Evolutionary conservation across 2,113 vertebrate species (phyloP), one percentile per base, ranked within the genome.

Genomic region (Thalassarche chlororhynchos): DNA sequence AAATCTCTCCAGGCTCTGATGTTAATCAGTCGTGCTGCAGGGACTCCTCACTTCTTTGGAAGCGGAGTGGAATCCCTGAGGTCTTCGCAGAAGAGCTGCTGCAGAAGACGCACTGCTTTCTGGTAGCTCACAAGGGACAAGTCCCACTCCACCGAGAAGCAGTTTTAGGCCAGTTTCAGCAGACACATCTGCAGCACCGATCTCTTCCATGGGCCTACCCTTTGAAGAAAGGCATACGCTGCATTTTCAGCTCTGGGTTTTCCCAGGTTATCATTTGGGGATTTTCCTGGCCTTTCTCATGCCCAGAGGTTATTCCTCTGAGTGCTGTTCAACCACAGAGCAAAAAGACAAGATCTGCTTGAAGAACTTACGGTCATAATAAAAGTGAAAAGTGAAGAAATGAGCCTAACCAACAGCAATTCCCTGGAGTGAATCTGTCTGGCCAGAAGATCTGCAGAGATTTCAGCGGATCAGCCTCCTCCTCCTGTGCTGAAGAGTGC

Each of bases 91-190:
- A 79, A 46, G 17, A 16, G 54, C 70, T 93, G 40, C 70, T 94
- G 47, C 42, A 55, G 76, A 55, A 62, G 42, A 12, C 0, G 0
- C 0, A 0, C 25, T 69, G 58, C 28, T 78, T 70, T 72, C 58
- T 85, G 61, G 31, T 71, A 66, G 46, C 54, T 54, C 29, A 17
- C 18, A 38, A 13, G 12, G 52, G 21, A 52, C 26, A 42, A 71
- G 32, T 60, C 34, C 32, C 8, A 4, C 42, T 46, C 46, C 46
- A 40, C 58, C 0, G 0, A 64, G 47, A 38, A 79, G 47, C 24
- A 29, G 9, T 17, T 80, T 87, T 65, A 81, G 26, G 14, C 49
- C 47, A 26, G 3, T 55, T 86, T 54, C 55, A 62, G 42, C 52
- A 82, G 77, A 44, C 14, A 15, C 4, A 19, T 28, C 58, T 92